Conservation (phyloP, 2,888 invertebrate species). For the Agriopis leucophaearia region DNA sequence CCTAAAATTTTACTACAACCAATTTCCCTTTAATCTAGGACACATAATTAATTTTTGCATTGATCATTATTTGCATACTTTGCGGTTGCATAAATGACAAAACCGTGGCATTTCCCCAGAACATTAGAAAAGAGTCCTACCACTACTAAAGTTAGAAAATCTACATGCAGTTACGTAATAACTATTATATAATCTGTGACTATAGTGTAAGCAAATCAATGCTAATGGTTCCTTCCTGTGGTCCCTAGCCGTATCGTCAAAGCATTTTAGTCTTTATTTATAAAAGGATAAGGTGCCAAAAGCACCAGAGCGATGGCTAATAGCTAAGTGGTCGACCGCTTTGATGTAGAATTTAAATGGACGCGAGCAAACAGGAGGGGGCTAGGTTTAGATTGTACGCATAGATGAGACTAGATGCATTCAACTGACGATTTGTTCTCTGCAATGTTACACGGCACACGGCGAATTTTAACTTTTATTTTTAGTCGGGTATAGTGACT, state of each 20-base stretch:
- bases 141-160: no score
- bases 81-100: no score
- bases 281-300: slow-evolving; percentile 12
- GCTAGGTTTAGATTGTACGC: slow-evolving; percentile 14
- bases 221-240: slow-evolving; percentile 44
- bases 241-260: slow-evolving; percentile 17
- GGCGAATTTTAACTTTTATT: no score
- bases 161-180: no score
- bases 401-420: background rate
- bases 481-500: no score
- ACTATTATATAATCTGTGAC: background rate
- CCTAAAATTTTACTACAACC: no score
- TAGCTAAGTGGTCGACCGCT: slow-evolving; percentile 35
- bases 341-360: slow-evolving; percentile 41
- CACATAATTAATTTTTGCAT: no score
- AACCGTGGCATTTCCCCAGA: no score
- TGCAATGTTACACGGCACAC: background rate
- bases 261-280: slow-evolving; percentile 28
- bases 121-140: no score
- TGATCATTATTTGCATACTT: no score
- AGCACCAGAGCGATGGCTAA: slow-evolving; percentile 3
- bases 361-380: slow-evolving; percentile 15
- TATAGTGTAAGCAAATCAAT: slow-evolving; percentile 29
- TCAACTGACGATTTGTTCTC: background rate
- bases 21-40: no score